Base-by-base conservation (phyloP, 2,888 invertebrate genomes). In the Atherix ibis region DNA sequence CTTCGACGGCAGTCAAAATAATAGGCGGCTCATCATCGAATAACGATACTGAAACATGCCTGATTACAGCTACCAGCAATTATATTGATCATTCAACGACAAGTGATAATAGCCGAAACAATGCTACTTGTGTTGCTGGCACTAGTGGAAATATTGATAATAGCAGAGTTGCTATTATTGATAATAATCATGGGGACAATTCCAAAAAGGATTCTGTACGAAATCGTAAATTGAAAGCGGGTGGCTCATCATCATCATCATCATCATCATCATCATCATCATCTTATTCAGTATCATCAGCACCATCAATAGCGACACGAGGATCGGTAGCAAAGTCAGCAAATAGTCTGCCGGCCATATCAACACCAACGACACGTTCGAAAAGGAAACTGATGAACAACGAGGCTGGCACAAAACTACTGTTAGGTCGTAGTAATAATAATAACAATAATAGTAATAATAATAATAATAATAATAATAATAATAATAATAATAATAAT, bases 271-370 rank as follows among this genome's bases (percentile, higher is more conserved):
- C 19, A 19, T 19, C 19, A 5, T 5, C n/a, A n/a, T n/a, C n/a
- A n/a, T n/a, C n/a, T n/a, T n/a, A n/a, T n/a, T 8, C 6, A 8
- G 22, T 22, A 22, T 6, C 26, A 12, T 19, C 19, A 5, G 19
- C 29, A 16, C 22, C 36, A 31, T 18, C 38, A 31, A 28, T 38
- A 31, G 18, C 43, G 36, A 31, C 41, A 26, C n/a, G 9, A 26
- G 22, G 22, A 22, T 9, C 26, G n/a, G n/a, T n/a, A 26, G 5
- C 26, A 26, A 26, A 6, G 12, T 31, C 41, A 36, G 34, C 43
- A 40, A 34, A 44, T 42, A 27, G 24, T 14, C 18, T 37, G 13
- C 22, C 43, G 31, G 43, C 43, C 34, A 42, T 41, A 36, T 40
- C 42, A 31, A 32, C 44, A 22, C 40, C 42, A 34, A 40, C 43